These are phyloP conservation scores for Cotesia glomerata DNA, from an alignment of 1,140 invertebrate species.

Conservation along the genomic window DNA sequence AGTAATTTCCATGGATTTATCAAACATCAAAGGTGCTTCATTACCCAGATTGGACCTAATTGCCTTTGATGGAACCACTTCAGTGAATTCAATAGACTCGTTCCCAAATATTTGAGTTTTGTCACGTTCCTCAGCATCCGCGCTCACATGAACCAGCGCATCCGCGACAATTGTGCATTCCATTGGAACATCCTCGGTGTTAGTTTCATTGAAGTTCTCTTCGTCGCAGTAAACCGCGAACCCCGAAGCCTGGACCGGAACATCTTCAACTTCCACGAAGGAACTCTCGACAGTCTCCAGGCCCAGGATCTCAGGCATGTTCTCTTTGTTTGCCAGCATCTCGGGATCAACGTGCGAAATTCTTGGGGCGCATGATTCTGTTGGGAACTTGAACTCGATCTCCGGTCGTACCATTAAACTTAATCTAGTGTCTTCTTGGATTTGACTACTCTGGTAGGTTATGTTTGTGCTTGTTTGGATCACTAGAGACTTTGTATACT, in stretches of 20 bases:
- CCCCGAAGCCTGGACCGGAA: not conserved
- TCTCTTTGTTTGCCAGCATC: constrained; percentile 16
- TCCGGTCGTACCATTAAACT: too few species aligned
- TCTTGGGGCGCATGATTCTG: too few species aligned
- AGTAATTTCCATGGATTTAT: constrained; percentile 31
- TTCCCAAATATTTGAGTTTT: too few species aligned
- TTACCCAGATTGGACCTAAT: too few species aligned
- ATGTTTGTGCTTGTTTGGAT: not conserved
- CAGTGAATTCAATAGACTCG: too few species aligned
- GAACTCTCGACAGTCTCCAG: not conserved
- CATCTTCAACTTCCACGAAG: not conserved
- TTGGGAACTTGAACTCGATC: not conserved
- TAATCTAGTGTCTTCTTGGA: too few species aligned
- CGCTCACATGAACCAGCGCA: not conserved
- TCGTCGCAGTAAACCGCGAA: constrained; percentile 26
- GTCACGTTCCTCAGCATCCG: too few species aligned
- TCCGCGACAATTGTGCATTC: not conserved
- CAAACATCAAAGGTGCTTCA: constrained; percentile 24
- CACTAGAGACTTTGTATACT: too few species aligned
- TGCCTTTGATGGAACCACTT: too few species aligned
- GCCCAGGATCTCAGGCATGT: not conserved
- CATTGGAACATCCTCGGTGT: not conserved
- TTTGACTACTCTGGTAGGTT: too few species aligned
- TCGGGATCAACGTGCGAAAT: not conserved
- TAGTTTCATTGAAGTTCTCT: not conserved